Conservation (phyloP, 2,888 invertebrate species). For the Agrotis puta region DNA sequence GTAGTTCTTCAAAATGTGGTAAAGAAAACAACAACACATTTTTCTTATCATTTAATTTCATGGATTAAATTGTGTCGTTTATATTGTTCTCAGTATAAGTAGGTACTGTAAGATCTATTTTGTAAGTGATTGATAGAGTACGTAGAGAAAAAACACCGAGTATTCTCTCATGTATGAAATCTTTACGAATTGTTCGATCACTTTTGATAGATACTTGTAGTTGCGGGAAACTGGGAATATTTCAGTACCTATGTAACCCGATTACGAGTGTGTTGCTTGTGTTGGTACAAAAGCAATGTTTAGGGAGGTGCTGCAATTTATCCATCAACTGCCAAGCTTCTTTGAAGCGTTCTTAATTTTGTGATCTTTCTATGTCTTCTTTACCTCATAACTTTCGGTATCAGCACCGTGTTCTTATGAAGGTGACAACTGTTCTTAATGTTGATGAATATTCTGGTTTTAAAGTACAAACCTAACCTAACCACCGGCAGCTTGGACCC, state of each 20-base stretch:
- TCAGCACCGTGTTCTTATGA: too few relatives aligned
- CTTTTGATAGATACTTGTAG: constrained; percentile 55
- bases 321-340: constrained; percentile 5
- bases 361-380: too few relatives aligned
- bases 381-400: too few relatives aligned
- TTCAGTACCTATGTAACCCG: constrained; percentile 26
- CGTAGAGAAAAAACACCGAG: constrained; percentile 19
- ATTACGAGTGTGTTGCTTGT: constrained; percentile 14
- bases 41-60: neutral
- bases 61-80: neutral
- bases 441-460: neutral
- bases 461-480: too few relatives aligned
- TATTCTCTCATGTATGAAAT: constrained; percentile 26
- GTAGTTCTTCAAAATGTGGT: neutral
- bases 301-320: neutral
- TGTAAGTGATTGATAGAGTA: constrained; percentile 48
- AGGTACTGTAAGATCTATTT: constrained; percentile 4
- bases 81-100: constrained; percentile 1
- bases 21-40: neutral
- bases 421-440: neutral
- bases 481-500: too few relatives aligned
- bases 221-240: constrained; percentile 28
- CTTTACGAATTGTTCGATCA: constrained; percentile 56
- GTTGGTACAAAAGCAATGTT: constrained; percentile 1
- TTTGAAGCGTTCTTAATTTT: neutral